phyloP scores from a whole-genome alignment of 2,797 vertebrate genomes.

The Moxostoma hubbsi region DNA sequence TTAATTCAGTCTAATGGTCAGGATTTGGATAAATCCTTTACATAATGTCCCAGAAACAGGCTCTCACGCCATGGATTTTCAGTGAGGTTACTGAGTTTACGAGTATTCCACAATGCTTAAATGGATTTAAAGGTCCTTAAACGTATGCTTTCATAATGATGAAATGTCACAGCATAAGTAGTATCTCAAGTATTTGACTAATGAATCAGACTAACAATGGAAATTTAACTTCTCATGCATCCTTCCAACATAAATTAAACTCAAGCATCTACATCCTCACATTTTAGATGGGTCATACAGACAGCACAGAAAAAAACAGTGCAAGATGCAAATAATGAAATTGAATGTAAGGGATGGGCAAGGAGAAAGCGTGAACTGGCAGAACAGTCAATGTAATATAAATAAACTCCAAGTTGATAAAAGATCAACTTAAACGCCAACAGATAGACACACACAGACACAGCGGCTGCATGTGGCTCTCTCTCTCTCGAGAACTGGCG shows the following conservation, averaged over 20 bases:
- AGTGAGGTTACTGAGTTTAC: conserved; percentile 32
- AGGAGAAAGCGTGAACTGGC: too few species aligned
- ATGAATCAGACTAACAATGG: neutral
- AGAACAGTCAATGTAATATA: too few species aligned
- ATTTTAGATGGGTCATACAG: neutral
- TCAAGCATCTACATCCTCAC: neutral
- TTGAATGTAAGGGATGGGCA: neutral
- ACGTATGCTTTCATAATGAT: conserved; percentile 24
- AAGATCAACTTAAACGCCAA: too few species aligned
- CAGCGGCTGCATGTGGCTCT: too few species aligned
- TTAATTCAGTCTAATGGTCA: conserved; percentile 27
- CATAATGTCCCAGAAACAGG: conserved; percentile 30
- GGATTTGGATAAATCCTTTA: conserved; percentile 30
- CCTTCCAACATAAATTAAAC: neutral
- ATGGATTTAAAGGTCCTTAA: neutral
- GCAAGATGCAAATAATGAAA: neutral
- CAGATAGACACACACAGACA: too few species aligned
- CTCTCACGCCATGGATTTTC: conserved; percentile 31
- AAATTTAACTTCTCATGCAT: neutral
- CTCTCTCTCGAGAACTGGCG: too few species aligned
- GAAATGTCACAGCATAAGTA: conserved; percentile 16
- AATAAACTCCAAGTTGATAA: too few species aligned
- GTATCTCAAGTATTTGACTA: conserved; percentile 7
- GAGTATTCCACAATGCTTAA: conserved; percentile 19
- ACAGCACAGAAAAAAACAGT: neutral